Base-by-base conservation (phyloP, 2,113 vertebrate species). In the Onychostoma macrolepis region DNA sequence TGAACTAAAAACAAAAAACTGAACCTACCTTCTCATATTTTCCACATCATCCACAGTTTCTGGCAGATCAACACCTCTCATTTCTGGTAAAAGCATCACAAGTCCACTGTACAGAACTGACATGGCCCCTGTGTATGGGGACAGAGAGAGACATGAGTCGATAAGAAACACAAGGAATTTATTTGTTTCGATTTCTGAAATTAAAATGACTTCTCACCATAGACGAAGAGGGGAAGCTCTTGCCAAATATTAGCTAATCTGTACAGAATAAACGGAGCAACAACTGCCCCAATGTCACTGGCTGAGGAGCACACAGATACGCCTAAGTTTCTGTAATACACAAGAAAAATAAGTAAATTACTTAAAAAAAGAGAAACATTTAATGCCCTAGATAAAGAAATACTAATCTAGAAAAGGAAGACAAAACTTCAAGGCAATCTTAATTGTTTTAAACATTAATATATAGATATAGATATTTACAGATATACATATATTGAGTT, bases 211-310 rank as follows among this genome's bases (percentile, higher is more conserved):
- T 78, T 33, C n/a, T 65, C 69, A 90, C 89, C 90, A n/a, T 90
- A 90, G 9, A 90, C n/a, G 4, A 90, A 93, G 2, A 97, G 94
- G 89, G 96, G 96, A 87, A 97, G 93, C 28, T 97, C 96, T 24
- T 94, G 90, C 96, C 96, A 97, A 87, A 96, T 0, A 2, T 92
- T 93, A 30, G 96, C 94, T 24, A 96, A 87, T 17, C 96, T 95
- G 71, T 95, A 97, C 76, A 97, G 94, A 65, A 96, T 91, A 85
- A 97, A 96, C 0, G 96, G 96, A 80, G 96, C 96, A 85, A 95
- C 92, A 85, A 95, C 95, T 0, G 96, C 96, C 53, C 96, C 96
- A 6, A 97, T 89, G 86, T 97, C 96, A 90, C 96, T 96, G 61
- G 96, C 81, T 28, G 95, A 95, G 0, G 96, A 96, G 79, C 96